These are phyloP conservation scores for Lethenteron camtschaticum DNA, from an alignment of 2,113 vertebrate genomes.

Conservation along the genomic window DNA sequence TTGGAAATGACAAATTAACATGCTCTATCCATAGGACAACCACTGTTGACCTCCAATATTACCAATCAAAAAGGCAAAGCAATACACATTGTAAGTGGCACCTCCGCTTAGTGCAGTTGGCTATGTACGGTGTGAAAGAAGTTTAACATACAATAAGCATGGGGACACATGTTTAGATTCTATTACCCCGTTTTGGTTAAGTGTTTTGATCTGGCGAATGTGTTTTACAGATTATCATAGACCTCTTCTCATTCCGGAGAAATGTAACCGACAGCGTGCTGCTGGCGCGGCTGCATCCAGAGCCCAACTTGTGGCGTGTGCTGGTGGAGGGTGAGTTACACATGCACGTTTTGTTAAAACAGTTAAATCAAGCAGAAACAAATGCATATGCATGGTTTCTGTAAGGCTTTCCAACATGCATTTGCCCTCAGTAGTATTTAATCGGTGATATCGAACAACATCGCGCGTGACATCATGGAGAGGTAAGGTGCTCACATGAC, in stretches of 20 bases:
- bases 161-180: background rate
- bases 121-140: background rate
- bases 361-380: no score
- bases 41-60: no score
- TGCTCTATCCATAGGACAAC: no score
- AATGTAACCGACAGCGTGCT: conserved; percentile 80
- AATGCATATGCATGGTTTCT: no score
- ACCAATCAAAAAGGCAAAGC: no score
- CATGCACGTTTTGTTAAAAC: no score
- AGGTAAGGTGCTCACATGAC: no score
- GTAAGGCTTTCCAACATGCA: no score
- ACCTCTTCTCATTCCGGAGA: conserved; percentile 57
- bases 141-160: background rate
- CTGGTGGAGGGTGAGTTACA: conserved; percentile 49
- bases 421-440: conserved; percentile 21
- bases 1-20: no score
- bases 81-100: background rate
- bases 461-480: background rate
- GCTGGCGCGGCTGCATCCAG: conserved; percentile 59
- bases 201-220: background rate
- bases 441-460: background rate
- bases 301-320: conserved; percentile 45
- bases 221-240: conserved; percentile 56
- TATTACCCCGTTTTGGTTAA: background rate
- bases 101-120: background rate